A percentile compares a stretch with the other conserved stretches of the same genome.
These are phyloP conservation scores for Meteorus colon DNA, from an alignment of 2,888 invertebrate species.

Conservation along the genomic window DNA sequence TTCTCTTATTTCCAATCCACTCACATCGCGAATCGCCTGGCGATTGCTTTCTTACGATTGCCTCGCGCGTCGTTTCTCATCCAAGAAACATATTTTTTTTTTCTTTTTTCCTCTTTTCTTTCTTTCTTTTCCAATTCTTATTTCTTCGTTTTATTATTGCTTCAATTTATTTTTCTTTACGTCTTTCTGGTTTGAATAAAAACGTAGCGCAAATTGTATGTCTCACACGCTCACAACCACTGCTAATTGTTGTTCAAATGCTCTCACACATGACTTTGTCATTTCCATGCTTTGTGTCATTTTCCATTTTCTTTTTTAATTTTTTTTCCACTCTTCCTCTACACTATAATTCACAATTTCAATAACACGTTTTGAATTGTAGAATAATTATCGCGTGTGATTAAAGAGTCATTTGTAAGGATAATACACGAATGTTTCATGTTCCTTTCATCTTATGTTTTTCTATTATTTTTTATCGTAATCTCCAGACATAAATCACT, in stretches of 20 bases:
- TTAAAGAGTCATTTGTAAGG: not conserved
- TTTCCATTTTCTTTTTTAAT: not conserved
- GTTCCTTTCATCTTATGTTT: not conserved
- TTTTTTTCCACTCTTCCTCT: not conserved
- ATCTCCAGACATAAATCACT: not conserved
- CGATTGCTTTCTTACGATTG: slow-evolving; percentile 45
- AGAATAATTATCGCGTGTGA: not conserved
- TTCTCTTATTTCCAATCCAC: slow-evolving; percentile 33
- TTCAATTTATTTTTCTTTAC: slow-evolving; percentile 6
- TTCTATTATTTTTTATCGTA: not conserved
- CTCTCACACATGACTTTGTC: not conserved
- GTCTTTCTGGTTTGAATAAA: not conserved
- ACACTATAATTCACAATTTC: not conserved
- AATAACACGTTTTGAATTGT: not conserved
- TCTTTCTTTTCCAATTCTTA: not conserved
- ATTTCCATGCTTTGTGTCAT: not conserved
- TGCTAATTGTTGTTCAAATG: not conserved
- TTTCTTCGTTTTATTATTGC: slow-evolving; percentile 30
- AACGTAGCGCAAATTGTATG: not conserved
- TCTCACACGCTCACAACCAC: not conserved
- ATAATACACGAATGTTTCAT: not conserved
- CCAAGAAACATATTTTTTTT: slow-evolving; percentile 18
- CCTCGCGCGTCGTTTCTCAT: slow-evolving; percentile 41
- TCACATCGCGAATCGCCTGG: slow-evolving; percentile 43
- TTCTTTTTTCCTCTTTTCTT: slow-evolving; percentile 8